Evolutionary conservation across 2,888 invertebrate species (phyloP), one percentile per base, ranked within the genome.

Genomic region (Drosophila kanekoi): DNA sequence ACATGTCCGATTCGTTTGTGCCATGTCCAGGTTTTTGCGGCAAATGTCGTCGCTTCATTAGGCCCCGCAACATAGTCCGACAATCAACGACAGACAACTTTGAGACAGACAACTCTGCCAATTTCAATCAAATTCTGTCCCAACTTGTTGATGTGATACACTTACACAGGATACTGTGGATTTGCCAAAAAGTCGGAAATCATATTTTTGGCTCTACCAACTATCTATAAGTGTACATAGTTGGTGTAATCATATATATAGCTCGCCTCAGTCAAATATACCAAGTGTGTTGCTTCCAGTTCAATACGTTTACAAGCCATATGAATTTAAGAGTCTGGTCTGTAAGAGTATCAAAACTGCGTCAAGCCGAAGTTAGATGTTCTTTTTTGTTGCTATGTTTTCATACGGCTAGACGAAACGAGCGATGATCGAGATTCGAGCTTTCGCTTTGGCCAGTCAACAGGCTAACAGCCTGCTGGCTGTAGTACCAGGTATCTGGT

Each of bases 31-130:
- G 48, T 47, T 23, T 28, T 13, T 52, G 47, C 64, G 33, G 63
- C 67, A 72, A 69, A 79, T 77, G 85, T 82, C 72, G 81, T 64
- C 60, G 87, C 86, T 86, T 86, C 88, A 88, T 86, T 86, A 86
- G 79, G 81, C 79, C 72, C 63, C 61, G 51, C 68, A 63, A 73
- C 73, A 68, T 51, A 49, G 64, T 70, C 62, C 56, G 33, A 40
- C 38, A 47, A 48, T 60, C 48, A 64, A 54, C 33, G 63, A 65
- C 77, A 68, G 53, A 53, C 79, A 73, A 43, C 76, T 67, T 37
- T 16, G 48, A 69, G 74, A 70, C 74, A 87, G 75, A 76, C 84
- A 87, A 85, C 79, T 79, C 65, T 75, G 88, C 79, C 85, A 86
- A 86, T 88, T 86, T 86, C 84, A 79, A 86, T 88, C 86, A 88